Evolutionary conservation across 2,797 vertebrate genomes (phyloP).

Genomic region (Coranthus polyacanthus): DNA sequence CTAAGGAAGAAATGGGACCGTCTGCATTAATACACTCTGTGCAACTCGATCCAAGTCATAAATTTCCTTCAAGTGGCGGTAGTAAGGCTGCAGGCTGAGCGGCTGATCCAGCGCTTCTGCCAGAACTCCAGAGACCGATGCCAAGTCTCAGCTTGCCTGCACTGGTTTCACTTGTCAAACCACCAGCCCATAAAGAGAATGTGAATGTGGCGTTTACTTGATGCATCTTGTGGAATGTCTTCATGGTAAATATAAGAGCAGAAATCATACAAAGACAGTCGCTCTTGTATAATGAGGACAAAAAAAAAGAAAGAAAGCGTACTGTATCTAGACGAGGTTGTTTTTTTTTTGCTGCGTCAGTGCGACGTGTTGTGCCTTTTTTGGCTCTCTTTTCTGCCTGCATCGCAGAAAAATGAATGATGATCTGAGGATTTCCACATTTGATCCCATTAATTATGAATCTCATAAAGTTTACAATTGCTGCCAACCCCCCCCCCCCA

Average conservation of each 20-base stretch:
- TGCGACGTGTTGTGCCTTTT: not conserved
- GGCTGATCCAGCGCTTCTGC: slow-evolving; percentile 30
- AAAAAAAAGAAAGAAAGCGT: no score
- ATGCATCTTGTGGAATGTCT: slow-evolving; percentile 48
- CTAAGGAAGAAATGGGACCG: slow-evolving; percentile 50
- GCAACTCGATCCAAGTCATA: slow-evolving; percentile 54
- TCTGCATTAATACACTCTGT: slow-evolving; percentile 57
- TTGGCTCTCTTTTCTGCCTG: not conserved
- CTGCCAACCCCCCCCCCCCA: no score
- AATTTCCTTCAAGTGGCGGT: slow-evolving; percentile 48
- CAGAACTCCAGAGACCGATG: slow-evolving; percentile 35
- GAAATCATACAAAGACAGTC: slow-evolving; percentile 19
- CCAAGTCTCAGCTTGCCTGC: slow-evolving; percentile 65
- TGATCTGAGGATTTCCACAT: not conserved
- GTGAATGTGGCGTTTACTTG: slow-evolving; percentile 40
- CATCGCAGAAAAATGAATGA: no score
- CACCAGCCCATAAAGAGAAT: slow-evolving; percentile 27
- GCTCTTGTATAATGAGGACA: no score
- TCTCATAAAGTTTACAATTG: not conserved
- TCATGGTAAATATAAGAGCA: slow-evolving; percentile 15
- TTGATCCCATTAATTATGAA: not conserved
- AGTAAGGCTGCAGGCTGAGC: slow-evolving; percentile 41
- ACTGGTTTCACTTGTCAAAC: slow-evolving; percentile 45
- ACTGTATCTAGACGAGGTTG: no score
- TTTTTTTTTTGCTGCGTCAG: not conserved